Evolutionary conservation across 1,140 invertebrate genomes (phyloP), one percentile per base, ranked within the genome.

Genomic region (Leptinotarsa texana): DNA sequence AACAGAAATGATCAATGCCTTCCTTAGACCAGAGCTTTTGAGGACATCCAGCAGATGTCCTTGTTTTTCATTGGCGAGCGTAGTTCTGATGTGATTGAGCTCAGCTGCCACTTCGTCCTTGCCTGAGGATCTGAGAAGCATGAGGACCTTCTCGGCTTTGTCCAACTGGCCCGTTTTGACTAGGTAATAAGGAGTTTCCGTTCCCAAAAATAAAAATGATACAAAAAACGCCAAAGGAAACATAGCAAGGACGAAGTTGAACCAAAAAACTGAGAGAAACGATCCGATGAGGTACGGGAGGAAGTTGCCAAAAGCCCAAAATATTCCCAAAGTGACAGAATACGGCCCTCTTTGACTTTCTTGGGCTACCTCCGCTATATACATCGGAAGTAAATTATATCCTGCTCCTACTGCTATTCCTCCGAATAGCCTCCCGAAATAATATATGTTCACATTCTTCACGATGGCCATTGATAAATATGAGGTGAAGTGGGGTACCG

Each of bases 101-200:
- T 93, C 92, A 13, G 88, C 86, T 67, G 91, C 87, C 0, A 92
- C 89, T 2, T 85, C 80, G 2, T 83, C 78, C 47, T 24, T 61
- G 57, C 88, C 87, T 5, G 33, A 85, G 21, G 87, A 85, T 4
- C 94, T 86, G 1, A 96, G 85, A 76, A 87, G 91, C 51, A 87
- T 83, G 72, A 97, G 82, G 4, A 91, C 86, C 4, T 87, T 81
- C 0, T 89, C 81, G 0, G 94, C 94, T 8, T 91, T 89, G 3
- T 87, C 84, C 49, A 87, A 88, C 27, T 88, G 85, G 18, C 86
- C 87, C 80, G 90, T 90, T 8, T 86, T 85, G 1, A 94, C 83
- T 51, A 92, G 86, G 73, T 89, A 94, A 65, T 90, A 91, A 0
- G 95, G 95, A 17, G 93, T 93, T 83, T 97, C 95, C 0, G 94